These are phyloP conservation scores for Sciurus niger DNA, from an alignment of 2,113 vertebrate species.

Conservation along the genomic window DNA sequence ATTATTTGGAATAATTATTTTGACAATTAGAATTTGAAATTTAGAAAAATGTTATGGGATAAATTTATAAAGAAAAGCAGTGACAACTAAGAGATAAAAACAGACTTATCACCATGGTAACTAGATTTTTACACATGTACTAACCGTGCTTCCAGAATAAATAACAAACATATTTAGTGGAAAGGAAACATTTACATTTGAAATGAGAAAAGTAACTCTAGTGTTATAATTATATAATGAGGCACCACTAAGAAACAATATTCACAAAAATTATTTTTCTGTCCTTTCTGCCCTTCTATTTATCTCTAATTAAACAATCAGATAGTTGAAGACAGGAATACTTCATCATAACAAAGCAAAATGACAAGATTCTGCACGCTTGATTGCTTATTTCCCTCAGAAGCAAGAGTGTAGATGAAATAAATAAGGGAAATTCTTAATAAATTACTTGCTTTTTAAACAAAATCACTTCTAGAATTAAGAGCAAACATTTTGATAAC, in stretches of 20 bases:
- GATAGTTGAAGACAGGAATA: background rate
- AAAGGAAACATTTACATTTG: background rate
- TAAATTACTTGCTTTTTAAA: background rate
- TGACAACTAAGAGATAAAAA: conserved; percentile 10
- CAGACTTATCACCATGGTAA: conserved; percentile 57
- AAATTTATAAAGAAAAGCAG: conserved; percentile 61
- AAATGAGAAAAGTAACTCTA: background rate
- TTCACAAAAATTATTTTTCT: background rate
- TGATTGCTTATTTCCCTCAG: background rate
- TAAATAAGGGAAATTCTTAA: background rate
- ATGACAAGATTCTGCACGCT: background rate
- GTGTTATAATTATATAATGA: background rate
- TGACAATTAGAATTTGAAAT: conserved; percentile 40
- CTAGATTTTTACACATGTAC: conserved; percentile 36
- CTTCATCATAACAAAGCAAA: background rate
- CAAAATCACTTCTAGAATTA: background rate
- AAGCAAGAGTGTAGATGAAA: background rate
- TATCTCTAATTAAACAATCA: background rate
- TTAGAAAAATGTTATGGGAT: background rate
- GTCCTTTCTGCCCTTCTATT: background rate
- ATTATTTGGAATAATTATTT: conserved; percentile 38
- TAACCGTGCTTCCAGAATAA: background rate
- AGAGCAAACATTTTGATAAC: background rate
- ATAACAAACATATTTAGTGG: background rate
- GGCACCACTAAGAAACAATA: background rate